Percentiles rank a stretch among this genome's conserved stretches.
Conservation (phyloP, 2,113 vertebrate genomes). For the Ammodytes marinus region DNA sequence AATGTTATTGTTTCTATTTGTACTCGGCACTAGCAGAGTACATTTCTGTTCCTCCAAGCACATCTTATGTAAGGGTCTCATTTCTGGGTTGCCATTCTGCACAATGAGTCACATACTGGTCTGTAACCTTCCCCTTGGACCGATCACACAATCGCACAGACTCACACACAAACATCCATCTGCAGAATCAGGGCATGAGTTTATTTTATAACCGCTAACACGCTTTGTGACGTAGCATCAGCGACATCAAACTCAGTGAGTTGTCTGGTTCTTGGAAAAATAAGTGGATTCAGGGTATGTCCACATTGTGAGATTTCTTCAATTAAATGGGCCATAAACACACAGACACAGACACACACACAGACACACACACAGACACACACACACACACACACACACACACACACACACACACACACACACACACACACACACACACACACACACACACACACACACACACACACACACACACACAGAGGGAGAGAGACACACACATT, state of each 20-base stretch:
- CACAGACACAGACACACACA: no score
- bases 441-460: not conserved
- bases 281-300: not conserved
- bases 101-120: constrained; percentile 66
- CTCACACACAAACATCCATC: constrained; percentile 1
- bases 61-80: constrained; percentile 43
- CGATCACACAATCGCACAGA: constrained; percentile 12
- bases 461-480: no score
- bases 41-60: not conserved
- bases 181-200: constrained; percentile 8
- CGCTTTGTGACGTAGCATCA: not conserved
- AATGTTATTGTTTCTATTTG: constrained; percentile 27
- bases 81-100: constrained; percentile 31
- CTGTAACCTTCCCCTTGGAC: constrained; percentile 55
- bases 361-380: no score
- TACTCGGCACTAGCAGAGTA: not conserved
- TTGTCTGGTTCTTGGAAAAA: not conserved
- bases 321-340: not conserved
- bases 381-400: no score
- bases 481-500: no score
- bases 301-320: not conserved
- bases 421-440: no score
- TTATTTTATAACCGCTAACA: constrained; percentile 23
- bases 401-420: no score
- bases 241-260: not conserved